Evolutionary conservation across 2,113 vertebrate species (phyloP), one percentile per base, ranked within the genome.

Genomic region (Pyxicephalus adspersus): DNA sequence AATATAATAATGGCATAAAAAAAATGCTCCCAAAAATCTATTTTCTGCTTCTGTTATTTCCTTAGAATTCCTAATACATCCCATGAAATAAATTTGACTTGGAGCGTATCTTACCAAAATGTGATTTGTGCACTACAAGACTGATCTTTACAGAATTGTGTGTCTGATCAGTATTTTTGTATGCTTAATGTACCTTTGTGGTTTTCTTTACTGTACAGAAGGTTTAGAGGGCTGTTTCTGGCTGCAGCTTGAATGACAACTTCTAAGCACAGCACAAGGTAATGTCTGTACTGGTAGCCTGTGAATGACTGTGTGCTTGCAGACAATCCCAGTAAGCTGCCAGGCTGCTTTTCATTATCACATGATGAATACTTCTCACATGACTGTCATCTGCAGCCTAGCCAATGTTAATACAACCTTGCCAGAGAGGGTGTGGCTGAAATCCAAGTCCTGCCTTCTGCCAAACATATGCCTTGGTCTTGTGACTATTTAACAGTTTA

Each of bases 291-390:
- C 23, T 61, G 58, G 26, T 25, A 22, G 13, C 3, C 18, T 61
- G 23, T 20, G 22, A 22, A 20, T 64, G 20, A 7, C n/a, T 17
- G 29, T 52, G 9, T 23, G 26, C 26, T 6, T 73, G 70, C 57
- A 50, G 9, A 23, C 57, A 52, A 26, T 20, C 9, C 45, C 23
- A 71, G 50, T 86, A 90, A 89, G 2, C 23, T 3, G 64, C 3
- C 8, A 29, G 7, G 18, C 90, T 92, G 90, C 89, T 87, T 87
- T 84, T 87, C 85, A 45, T 84, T 86, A 89, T 93, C 92, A 93
- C 90, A 91, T 95, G 93, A 92, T 94, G 92, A 94, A 83, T 74
- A 88, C 89, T 83, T 87, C 88, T 93, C 93, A 94, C 90, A 91
- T 93, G 93, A 93, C 86, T 85, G 76, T 88, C 86, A 89, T 90